phyloP scores from a whole-genome alignment of 1,140 invertebrate species.

The Neocloeon triangulifer region DNA sequence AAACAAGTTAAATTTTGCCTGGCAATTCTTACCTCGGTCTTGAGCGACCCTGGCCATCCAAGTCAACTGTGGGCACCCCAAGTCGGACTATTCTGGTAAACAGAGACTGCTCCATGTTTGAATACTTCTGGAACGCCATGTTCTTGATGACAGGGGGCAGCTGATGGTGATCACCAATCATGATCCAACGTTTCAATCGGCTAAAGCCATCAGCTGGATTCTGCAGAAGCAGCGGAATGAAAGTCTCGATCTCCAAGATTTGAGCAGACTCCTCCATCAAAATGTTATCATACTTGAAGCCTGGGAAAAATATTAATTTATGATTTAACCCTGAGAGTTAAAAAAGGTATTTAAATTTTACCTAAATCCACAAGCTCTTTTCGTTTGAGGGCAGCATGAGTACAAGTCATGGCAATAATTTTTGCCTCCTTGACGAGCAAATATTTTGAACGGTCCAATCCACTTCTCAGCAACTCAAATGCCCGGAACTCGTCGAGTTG shows the following conservation, averaged over 20 bases:
- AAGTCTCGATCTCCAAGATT: conserved; percentile 98
- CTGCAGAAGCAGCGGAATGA: conserved; percentile 91
- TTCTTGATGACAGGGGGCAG: conserved; percentile 98
- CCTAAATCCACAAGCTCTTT: conserved; percentile 87
- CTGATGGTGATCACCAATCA: conserved; percentile 99
- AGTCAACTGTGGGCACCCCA: conserved; percentile 87
- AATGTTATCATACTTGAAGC: conserved; percentile 96
- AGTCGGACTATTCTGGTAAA: conserved; percentile 91
- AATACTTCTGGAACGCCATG: conserved; percentile 99
- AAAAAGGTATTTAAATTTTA: too few species aligned
- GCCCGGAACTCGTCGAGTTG: conserved; percentile 96
- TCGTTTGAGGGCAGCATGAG: conserved; percentile 92
- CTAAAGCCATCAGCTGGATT: conserved; percentile 93
- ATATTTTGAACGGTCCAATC: conserved; percentile 87
- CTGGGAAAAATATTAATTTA: too few species aligned
- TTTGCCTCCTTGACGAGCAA: conserved; percentile 96
- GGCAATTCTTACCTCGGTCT: conserved; percentile 42
- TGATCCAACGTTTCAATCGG: conserved; percentile 96
- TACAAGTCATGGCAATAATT: conserved; percentile 99
- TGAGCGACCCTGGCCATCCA: conserved; percentile 94
- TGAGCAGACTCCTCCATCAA: conserved; percentile 99
- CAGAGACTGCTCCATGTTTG: conserved; percentile 98
- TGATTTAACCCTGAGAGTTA: too few species aligned
- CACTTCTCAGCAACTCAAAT: conserved; percentile 88
- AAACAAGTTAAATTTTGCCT: not conserved